Percentiles rank a stretch among this genome's conserved stretches.
Evolutionary conservation across 2,797 vertebrate species (phyloP).

Genomic region (Capromys pilorides): DNA sequence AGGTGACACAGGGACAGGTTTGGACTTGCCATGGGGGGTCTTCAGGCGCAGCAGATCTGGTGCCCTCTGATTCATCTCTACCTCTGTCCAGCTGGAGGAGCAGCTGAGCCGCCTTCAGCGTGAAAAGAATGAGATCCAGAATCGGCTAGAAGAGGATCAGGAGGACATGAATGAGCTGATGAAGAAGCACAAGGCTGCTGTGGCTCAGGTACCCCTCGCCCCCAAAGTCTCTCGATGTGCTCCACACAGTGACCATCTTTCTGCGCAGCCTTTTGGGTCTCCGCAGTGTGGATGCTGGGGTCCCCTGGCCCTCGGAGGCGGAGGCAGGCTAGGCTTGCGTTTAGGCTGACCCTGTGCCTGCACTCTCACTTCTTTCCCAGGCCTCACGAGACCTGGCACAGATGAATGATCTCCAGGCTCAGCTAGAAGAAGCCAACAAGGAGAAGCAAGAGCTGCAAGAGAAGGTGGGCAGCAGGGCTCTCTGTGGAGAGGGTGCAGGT

Average conservation of each 20-base stretch:
- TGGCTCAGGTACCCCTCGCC: constrained; percentile 91
- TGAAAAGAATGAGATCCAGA: constrained; percentile 97
- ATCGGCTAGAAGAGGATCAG: constrained; percentile 96
- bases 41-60: neutral
- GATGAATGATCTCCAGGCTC: constrained; percentile 96
- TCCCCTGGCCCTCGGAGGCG: neutral
- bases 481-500: neutral
- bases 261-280: neutral
- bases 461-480: constrained; percentile 87
- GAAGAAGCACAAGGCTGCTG: constrained; percentile 97
- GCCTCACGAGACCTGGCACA: constrained; percentile 95
- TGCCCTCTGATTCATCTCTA: constrained; percentile 35
- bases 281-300: neutral
- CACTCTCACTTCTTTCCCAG: constrained; percentile 80
- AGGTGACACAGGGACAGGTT: neutral
- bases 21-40: neutral
- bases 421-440: constrained; percentile 95
- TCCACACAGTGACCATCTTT: fast-evolving
- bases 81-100: constrained; percentile 92
- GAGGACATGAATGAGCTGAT: constrained; percentile 98
- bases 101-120: constrained; percentile 96
- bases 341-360: neutral
- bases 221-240: neutral
- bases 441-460: constrained; percentile 97
- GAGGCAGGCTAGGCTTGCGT: neutral